phyloP scores from a whole-genome alignment of 1,140 invertebrate species.

The Eurytemora carolleeae region DNA sequence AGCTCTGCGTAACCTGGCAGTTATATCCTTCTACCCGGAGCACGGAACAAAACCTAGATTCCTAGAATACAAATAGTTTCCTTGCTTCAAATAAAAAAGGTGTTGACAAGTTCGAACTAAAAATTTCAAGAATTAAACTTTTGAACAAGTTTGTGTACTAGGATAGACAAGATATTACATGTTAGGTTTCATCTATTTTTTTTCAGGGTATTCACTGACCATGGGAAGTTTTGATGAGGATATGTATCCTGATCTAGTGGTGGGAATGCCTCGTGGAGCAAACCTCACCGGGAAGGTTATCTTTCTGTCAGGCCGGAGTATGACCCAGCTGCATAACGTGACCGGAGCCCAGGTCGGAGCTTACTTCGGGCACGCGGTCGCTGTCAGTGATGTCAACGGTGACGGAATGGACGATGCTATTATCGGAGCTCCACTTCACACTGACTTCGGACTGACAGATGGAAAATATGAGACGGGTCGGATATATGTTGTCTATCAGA shows the following conservation, averaged over 20 bases:
- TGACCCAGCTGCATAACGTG: not conserved
- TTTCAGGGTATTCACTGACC: conserved; percentile 67
- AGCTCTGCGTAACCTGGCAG: too few species aligned
- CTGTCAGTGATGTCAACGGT: conserved; percentile 32
- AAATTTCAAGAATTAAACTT: too few species aligned
- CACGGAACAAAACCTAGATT: too few species aligned
- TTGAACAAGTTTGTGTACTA: too few species aligned
- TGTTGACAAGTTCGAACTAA: too few species aligned
- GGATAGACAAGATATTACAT: too few species aligned
- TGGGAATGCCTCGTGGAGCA: conserved; percentile 70
- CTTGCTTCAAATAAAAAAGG: too few species aligned
- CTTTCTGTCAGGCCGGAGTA: not conserved
- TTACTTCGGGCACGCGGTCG: conserved; percentile 34
- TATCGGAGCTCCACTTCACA: conserved; percentile 34
- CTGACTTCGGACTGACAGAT: conserved; percentile 21
- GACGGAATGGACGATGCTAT: conserved; percentile 34
- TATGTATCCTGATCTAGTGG: conserved; percentile 56
- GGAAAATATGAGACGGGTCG: conserved; percentile 25
- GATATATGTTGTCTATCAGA: conserved; percentile 23
- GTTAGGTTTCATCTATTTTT: too few species aligned
- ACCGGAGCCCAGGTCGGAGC: conserved; percentile 26
- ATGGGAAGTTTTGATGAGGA: conserved; percentile 62
- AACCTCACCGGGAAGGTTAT: conserved; percentile 55
- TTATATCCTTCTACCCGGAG: too few species aligned
- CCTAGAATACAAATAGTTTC: too few species aligned